Conservation (phyloP, 2,797 vertebrate species). For the Tragopan temminckii region DNA sequence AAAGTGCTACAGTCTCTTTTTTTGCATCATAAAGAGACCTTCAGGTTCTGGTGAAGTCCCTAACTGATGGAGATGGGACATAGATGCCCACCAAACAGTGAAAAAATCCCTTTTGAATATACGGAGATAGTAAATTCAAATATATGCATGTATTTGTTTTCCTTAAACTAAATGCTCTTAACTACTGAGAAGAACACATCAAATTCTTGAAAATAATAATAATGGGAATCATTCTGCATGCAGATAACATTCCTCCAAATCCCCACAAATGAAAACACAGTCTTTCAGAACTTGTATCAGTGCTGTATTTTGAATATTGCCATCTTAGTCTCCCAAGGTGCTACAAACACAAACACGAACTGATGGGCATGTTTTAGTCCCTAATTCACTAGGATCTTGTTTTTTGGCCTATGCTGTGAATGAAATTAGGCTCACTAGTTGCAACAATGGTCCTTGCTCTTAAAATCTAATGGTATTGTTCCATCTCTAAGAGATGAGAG, state of each 20-base stretch:
- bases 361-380: background rate
- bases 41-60: background rate
- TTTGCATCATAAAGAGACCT: background rate
- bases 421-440: background rate
- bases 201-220: background rate
- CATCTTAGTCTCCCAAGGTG: background rate
- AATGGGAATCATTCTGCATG: background rate
- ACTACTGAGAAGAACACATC: background rate
- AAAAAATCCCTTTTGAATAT: background rate
- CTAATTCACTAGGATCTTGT: rapidly evolving
- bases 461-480: background rate
- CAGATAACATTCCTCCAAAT: background rate
- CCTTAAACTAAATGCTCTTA: background rate
- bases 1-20: background rate
- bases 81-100: background rate
- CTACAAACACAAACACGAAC: background rate
- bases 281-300: background rate
- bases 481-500: background rate
- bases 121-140: background rate
- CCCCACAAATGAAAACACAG: background rate
- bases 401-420: background rate
- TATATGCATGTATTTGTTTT: rapidly evolving
- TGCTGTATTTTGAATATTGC: background rate
- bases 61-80: too few relatives aligned
- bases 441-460: background rate